Evolutionary conservation across 2,888 invertebrate species (phyloP).

Genomic region (Stenchaetothrips biformis): DNA sequence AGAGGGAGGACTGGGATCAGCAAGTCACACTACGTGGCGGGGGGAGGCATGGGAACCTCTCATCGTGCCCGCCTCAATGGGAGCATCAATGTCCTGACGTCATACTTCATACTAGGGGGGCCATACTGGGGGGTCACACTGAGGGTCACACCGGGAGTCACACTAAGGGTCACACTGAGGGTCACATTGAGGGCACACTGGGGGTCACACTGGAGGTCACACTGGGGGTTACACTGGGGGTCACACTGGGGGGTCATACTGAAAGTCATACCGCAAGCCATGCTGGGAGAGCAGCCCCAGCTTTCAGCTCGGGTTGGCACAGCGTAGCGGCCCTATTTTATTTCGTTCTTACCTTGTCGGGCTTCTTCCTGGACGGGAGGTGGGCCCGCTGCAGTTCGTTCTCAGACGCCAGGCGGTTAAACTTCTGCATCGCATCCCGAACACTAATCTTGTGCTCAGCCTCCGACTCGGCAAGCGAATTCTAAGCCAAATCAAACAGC

Average conservation of each 20-base stretch:
- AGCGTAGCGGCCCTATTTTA: neutral
- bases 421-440: conserved; percentile 86
- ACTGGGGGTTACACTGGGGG: too few species aligned
- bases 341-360: conserved; percentile 54
- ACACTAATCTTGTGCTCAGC: conserved; percentile 67
- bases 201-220: too few species aligned
- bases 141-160: too few species aligned
- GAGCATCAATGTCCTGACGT: conserved; percentile 1
- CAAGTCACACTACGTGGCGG: neutral
- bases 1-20: neutral
- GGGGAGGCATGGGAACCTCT: neutral
- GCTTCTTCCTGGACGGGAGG: conserved; percentile 50
- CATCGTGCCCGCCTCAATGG: neutral
- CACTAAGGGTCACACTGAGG: too few species aligned
- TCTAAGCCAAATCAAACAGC: conserved; percentile 6
- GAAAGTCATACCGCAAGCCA: too few species aligned
- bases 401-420: conserved; percentile 86
- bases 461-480: conserved; percentile 28
- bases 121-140: too few species aligned
- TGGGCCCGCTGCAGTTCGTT: conserved; percentile 48
- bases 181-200: too few species aligned
- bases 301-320: neutral
- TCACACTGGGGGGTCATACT: too few species aligned
- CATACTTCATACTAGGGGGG: too few species aligned
- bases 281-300: neutral